Evolutionary conservation across 2,797 vertebrate genomes (phyloP), one percentile per base, ranked within the genome.

Genomic region (Bradypodion pumilum): DNA sequence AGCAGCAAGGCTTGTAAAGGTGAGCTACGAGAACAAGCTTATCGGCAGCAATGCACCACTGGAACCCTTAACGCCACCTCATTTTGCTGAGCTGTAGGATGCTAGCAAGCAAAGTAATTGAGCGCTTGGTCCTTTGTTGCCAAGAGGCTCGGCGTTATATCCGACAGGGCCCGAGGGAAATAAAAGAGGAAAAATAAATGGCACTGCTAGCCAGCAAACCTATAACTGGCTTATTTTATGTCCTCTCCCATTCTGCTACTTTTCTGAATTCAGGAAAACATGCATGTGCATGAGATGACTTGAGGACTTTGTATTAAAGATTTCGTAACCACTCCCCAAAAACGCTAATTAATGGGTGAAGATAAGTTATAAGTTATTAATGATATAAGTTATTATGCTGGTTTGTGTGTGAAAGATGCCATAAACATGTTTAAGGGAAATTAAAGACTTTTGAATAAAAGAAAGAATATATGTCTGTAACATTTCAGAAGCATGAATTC

Each of bases 1-100:
- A 96, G 98, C 92, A 97, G 96, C 91, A 97, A 96, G 92, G 96
- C 97, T 93, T 98, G 98, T 91, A 97, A 97, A 92, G 93, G 98
- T 98, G 90, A 97, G 97, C 97, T 60, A 6, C 7, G 37, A 21
- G 44, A 9, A 16, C 37, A n/a, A 40, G 1, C 1, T 32, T 46
- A 16, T 8, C 15, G 52, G 15, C 19, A 40, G 15, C 19, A n/a
- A 23, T 49, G 4, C n/a, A 15, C 29, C 40, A 1, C 7, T 21
- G 68, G n/a, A 62, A 35, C 8, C 29, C 29, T 19, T 4, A 6
- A 10, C 13, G 49, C 46, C 8, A 52, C 3, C 27, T 44, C 68
- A 32, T 29, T 65, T 40, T 66, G 2, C 44, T 19, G 3, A 37
- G 32, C n/a, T 7, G 3, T 46, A 5, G 27, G 32, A 32, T 25